Base-by-base conservation (phyloP, 2,113 vertebrate species). In the Phycodurus eques region DNA sequence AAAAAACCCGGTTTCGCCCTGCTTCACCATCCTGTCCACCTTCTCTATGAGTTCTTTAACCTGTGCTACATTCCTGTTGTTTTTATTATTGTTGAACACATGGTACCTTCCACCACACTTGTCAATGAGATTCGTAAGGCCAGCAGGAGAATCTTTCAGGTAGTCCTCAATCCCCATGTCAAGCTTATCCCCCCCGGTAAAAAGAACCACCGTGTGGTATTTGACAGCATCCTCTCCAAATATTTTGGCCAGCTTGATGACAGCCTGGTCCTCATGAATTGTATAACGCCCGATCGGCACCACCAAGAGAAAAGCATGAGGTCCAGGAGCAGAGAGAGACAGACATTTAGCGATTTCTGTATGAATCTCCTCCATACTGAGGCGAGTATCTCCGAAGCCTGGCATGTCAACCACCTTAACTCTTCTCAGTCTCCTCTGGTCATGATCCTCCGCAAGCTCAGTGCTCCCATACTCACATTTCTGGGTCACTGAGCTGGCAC, bases 281-380 rank as follows among this genome's bases (percentile, higher is more conserved):
- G 92, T 93, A 57, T 90, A 94, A 47, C 92, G 88, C 8, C 92
- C 92, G 8, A 94, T n/a, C 2, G 89, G 92, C 22, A 93, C 74
- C 33, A 92, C 92, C 47, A 93, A 75, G 54, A 94, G 90, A 78
- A 94, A 94, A 2, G 90, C 92, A 2, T 93, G 92, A 0, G 92
- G 92, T 1, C 92, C 92, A 0, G 92, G 92, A 0, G 91, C 78
- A 0, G 80, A 88, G 19, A 91, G 83, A 11, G 76, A 61, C 60
- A 94, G 87, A 53, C 92, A 93, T 46, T 87, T 91, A 3, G 91
- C 88, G 0, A 93, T 82, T 67, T 93, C 92, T 13, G 68, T 35
- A 6, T 88, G 71, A 53, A 89, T 75, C 79, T 91, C 74, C 61
- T 86, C 87, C 14, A 35, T 0, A 9, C 75, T 80, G 43, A 90